phyloP scores from a whole-genome alignment of 2,888 invertebrate genomes.

The Cephus nigrinus region DNA sequence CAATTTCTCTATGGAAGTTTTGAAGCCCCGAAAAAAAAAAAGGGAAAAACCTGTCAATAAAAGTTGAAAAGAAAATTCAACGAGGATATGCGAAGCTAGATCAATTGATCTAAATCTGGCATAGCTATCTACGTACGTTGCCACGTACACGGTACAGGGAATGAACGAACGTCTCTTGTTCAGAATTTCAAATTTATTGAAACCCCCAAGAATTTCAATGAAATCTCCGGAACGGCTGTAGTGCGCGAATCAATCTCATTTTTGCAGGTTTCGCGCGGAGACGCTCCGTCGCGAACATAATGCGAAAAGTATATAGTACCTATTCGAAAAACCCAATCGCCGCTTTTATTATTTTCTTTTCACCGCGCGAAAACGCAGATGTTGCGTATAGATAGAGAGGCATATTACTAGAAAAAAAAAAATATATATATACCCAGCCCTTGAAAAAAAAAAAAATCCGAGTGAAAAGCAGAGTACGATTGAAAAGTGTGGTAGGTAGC shows the following conservation, averaged over 20 bases:
- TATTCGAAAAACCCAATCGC: slow-evolving; percentile 18
- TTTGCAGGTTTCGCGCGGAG: slow-evolving; percentile 3
- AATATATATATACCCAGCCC: background rate
- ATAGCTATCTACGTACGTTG: background rate
- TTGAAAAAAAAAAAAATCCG: background rate
- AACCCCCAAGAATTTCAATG: slow-evolving; percentile 8
- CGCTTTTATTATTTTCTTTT: slow-evolving; percentile 23
- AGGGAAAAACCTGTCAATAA: background rate
- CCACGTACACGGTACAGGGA: background rate
- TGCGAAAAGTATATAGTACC: background rate
- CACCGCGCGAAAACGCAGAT: background rate
- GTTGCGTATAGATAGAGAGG: background rate
- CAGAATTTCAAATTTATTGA: slow-evolving; percentile 12
- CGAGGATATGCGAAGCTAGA: background rate
- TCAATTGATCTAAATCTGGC: background rate
- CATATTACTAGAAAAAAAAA: background rate
- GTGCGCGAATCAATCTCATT: slow-evolving; percentile 18
- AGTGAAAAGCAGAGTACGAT: background rate
- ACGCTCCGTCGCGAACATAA: background rate
- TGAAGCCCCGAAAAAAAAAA: too few species aligned
- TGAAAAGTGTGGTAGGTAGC: background rate
- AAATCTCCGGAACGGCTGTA: background rate
- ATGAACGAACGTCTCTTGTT: background rate
- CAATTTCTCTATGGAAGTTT: background rate
- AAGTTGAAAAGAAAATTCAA: background rate